Conservation (phyloP, 2,113 vertebrate genomes). For the Laterallus jamaicensis region DNA sequence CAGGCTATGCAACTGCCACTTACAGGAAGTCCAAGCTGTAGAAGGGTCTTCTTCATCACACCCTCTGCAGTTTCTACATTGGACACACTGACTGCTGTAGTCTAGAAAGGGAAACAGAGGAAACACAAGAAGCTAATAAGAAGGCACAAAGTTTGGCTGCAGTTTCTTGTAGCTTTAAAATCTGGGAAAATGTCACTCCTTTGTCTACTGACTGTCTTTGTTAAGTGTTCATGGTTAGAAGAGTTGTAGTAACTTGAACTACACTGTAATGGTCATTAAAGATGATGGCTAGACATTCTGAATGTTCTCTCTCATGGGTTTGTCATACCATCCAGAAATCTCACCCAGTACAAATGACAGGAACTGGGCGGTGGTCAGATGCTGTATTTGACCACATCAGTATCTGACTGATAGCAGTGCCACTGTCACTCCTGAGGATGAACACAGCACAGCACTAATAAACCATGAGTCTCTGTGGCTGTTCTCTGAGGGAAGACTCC, state of each 20-base stretch:
- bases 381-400: background rate
- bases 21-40: constrained; percentile 72
- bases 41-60: constrained; percentile 61
- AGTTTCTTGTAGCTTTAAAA: background rate
- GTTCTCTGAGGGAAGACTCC: background rate
- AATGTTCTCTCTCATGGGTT: background rate
- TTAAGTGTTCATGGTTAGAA: background rate
- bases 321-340: background rate
- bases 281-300: background rate
- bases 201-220: background rate
- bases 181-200: background rate
- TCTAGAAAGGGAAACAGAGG: constrained; percentile 54
- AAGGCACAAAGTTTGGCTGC: background rate
- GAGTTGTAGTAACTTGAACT: background rate
- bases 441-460: fast-evolving
- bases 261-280: background rate
- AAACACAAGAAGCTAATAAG: background rate
- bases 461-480: background rate
- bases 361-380: background rate
- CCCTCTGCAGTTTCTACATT: constrained; percentile 70
- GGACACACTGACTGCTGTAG: constrained; percentile 45
- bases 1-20: constrained; percentile 4
- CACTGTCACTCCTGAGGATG: background rate
- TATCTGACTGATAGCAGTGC: background rate
- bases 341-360: background rate